Evolutionary conservation across 2,888 invertebrate genomes (phyloP), one percentile per base, ranked within the genome.

Genomic region (Syritta pipiens): DNA sequence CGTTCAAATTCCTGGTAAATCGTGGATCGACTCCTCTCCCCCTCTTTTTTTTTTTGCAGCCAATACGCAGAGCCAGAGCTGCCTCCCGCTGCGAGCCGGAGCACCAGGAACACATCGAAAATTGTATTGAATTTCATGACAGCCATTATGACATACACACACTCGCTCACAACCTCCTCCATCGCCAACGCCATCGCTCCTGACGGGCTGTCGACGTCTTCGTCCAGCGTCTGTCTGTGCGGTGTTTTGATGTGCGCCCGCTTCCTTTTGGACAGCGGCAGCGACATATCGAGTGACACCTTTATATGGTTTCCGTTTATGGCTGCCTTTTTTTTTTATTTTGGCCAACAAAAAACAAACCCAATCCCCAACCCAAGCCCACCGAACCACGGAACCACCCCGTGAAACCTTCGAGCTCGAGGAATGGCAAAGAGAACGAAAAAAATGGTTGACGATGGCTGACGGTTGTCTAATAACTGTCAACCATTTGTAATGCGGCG

Each of bases 291-390:
- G 67, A 74, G 79, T 79, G 32, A 79, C 79, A 79, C 79, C 74
- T 79, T 79, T 79, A 62, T 79, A 79, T 62, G 79, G 79, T 79
- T 79, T 79, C 79, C 79, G 79, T 65, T 77, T 77, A 72, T 72
- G 48, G n/a, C n/a, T n/a, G n/a, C n/a, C n/a, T n/a, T n/a, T n/a
- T n/a, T n/a, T n/a, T n/a, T n/a, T n/a, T n/a, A n/a, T n/a, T n/a
- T n/a, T n/a, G 77, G 42, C 55, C 55, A 55, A 65, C 40, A 72
- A 28, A 24, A 32, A 37, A 49, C 68, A 46, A 42, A 69, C 44
- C 77, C 65, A 67, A n/a, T n/a, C n/a, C n/a, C n/a, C n/a, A n/a
- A n/a, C n/a, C n/a, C n/a, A n/a, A n/a, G n/a, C n/a, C n/a, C n/a
- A n/a, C n/a, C n/a, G n/a, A n/a, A n/a, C n/a, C n/a, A n/a, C n/a